Conservation (phyloP, 2,113 vertebrate genomes). For the Corvus hawaiiensis region DNA sequence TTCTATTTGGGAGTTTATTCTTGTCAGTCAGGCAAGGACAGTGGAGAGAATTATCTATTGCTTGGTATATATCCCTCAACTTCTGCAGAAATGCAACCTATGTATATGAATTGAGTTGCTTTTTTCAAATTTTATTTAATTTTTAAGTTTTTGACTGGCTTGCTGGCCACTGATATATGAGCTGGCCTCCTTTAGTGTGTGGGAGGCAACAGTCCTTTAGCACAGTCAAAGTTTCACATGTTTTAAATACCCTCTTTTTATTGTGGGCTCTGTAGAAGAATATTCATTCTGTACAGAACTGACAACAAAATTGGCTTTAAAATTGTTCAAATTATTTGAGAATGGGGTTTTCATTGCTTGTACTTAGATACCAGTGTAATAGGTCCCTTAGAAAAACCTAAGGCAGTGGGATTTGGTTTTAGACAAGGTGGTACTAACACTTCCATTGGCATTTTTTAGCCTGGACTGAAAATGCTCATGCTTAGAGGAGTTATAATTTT, state of each 20-base stretch:
- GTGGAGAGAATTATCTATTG: neutral
- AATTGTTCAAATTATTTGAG: neutral
- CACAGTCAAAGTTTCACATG: neutral
- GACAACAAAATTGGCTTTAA: conserved; percentile 34
- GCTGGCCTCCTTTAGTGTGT: neutral
- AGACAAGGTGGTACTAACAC: neutral
- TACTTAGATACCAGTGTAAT: neutral
- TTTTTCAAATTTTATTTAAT: neutral
- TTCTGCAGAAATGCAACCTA: neutral
- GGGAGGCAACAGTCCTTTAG: neutral
- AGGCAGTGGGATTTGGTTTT: neutral
- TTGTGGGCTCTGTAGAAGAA: neutral
- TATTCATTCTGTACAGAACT: neutral
- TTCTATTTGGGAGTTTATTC: neutral
- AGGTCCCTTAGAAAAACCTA: neutral
- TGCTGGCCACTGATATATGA: neutral
- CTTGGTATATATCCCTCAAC: neutral
- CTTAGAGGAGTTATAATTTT: neutral
- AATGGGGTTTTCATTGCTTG: neutral
- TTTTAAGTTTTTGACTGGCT: neutral
- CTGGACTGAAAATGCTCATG: neutral
- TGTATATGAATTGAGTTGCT: neutral
- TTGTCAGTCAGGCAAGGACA: neutral
- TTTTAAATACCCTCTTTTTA: neutral
- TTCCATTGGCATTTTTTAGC: neutral